Conservation (phyloP, 2,113 vertebrate species). For the Parotia lawesii region DNA sequence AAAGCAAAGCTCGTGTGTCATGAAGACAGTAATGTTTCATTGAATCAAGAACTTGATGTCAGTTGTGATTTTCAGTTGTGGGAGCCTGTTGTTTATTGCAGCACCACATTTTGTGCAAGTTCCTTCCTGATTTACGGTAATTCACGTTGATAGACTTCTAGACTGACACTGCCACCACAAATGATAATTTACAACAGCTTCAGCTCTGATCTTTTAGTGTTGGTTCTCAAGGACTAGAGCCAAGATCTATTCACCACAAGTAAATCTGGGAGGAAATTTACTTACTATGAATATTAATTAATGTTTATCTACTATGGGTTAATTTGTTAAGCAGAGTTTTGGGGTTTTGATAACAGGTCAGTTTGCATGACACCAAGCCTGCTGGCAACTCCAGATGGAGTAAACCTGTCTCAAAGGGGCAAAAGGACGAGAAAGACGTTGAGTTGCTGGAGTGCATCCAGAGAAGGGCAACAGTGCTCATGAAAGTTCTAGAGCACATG, state of each 20-base stretch:
- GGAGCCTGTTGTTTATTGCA: background rate
- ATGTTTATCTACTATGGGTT: background rate
- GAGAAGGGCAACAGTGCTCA: background rate
- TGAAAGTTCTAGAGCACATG: background rate
- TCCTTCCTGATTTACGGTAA: background rate
- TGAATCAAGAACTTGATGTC: conserved; percentile 6
- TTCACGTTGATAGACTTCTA: conserved; percentile 7
- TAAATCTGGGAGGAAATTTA: conserved; percentile 1
- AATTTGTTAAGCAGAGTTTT: conserved; percentile 6
- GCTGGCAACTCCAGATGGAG: background rate
- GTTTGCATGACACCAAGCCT: background rate
- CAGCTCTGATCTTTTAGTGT: background rate
- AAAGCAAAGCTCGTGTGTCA: background rate
- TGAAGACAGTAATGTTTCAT: background rate
- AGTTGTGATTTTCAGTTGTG: background rate
- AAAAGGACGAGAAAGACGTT: background rate
- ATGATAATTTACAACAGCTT: background rate
- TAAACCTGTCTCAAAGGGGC: background rate
- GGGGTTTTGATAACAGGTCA: background rate
- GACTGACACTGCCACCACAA: background rate
- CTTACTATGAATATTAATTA: conserved; percentile 28
- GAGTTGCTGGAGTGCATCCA: background rate
- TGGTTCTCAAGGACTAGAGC: conserved; percentile 14
- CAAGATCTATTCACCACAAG: conserved; percentile 35
- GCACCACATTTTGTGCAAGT: background rate